phyloP scores from a whole-genome alignment of 2,888 invertebrate genomes.

The Parelbella ahira region DNA sequence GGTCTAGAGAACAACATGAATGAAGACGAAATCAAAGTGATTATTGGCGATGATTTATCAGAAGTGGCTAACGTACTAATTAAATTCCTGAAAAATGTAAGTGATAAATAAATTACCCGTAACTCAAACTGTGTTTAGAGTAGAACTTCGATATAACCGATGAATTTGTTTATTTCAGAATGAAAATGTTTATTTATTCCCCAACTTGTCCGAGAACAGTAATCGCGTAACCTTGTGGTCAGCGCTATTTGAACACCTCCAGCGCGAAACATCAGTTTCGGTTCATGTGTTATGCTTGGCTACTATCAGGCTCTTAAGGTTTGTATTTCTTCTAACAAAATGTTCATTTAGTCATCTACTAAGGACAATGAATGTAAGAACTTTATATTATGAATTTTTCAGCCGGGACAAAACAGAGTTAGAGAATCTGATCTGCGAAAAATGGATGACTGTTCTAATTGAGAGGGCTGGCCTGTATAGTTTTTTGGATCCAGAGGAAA shows the following conservation, averaged over 20 bases:
- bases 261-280: constrained; percentile 59
- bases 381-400: no score
- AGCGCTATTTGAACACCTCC: constrained; percentile 80
- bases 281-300: constrained; percentile 80
- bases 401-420: constrained; percentile 90
- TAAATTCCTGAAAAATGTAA: constrained; percentile 54
- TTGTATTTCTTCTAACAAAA: no score
- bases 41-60: constrained; percentile 43
- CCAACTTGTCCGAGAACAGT: constrained; percentile 78
- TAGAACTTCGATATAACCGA: no score
- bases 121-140: no score
- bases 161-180: constrained; percentile 53
- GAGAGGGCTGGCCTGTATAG: constrained; percentile 83
- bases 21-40: constrained; percentile 54
- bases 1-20: no score
- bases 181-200: constrained; percentile 80
- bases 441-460: constrained; percentile 84
- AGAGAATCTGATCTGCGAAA: constrained; percentile 83
- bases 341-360: no score
- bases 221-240: constrained; percentile 82
- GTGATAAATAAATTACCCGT: no score
- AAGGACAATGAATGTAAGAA: no score
- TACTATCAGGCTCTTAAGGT: constrained; percentile 85
- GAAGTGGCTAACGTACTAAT: constrained; percentile 46
- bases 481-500: constrained; percentile 56